Percentiles rank a stretch among this genome's conserved stretches.
These are phyloP conservation scores for Apamea sordens DNA, from an alignment of 2,888 invertebrate species.

Conservation along the genomic window DNA sequence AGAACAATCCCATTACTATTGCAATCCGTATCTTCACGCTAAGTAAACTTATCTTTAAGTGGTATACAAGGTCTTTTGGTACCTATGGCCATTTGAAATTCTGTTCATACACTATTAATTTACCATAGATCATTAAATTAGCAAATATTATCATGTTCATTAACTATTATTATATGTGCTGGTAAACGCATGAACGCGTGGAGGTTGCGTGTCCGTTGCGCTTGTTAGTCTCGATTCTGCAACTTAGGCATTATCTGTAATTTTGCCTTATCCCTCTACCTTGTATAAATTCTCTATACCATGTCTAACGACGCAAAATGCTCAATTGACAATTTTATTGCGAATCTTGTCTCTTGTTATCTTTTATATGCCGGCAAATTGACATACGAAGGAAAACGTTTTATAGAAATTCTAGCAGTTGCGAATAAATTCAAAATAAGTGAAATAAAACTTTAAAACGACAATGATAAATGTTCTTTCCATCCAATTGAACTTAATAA, in stretches of 20 bases:
- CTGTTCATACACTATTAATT: conserved; percentile 38
- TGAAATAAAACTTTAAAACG: conserved; percentile 10
- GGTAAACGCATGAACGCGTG: conserved; percentile 34
- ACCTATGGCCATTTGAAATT: conserved; percentile 35
- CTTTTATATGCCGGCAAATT: conserved; percentile 30
- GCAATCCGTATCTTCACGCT: conserved; percentile 35
- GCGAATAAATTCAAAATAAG: conserved; percentile 9
- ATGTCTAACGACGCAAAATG: conserved; percentile 42
- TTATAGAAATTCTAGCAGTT: conserved; percentile 9
- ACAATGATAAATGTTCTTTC: conserved; percentile 28
- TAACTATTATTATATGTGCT: conserved; percentile 46
- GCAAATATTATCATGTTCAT: conserved; percentile 55
- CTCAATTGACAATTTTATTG: conserved; percentile 34
- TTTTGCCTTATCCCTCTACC: conserved; percentile 45
- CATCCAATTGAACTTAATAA: conserved; percentile 6
- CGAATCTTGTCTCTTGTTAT: conserved; percentile 22
- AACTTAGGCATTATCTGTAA: conserved; percentile 49
- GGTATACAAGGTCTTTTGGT: conserved; percentile 49
- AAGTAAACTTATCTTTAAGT: conserved; percentile 40
- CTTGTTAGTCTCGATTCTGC: conserved; percentile 55
- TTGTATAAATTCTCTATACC: conserved; percentile 33
- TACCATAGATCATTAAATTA: conserved; percentile 47
- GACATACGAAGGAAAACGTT: conserved; percentile 13
- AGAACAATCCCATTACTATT: conserved; percentile 24
- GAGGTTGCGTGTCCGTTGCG: conserved; percentile 62